These are phyloP conservation scores for Acronicta aceris DNA, from an alignment of 2,888 invertebrate genomes.

Conservation along the genomic window DNA sequence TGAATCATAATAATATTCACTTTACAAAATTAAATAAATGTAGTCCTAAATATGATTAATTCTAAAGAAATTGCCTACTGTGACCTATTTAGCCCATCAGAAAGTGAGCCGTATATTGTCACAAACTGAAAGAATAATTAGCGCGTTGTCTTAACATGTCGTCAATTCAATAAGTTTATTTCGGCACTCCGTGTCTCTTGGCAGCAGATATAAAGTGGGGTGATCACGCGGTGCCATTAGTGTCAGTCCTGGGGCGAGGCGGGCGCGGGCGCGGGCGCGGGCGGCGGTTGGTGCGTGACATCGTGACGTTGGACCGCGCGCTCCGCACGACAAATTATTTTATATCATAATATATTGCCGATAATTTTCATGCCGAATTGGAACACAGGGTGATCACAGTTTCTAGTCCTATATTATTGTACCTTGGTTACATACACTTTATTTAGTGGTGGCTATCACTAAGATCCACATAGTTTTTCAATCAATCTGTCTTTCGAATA, in stretches of 20 bases:
- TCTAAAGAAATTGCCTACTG: no score
- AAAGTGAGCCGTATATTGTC: neutral
- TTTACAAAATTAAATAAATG: no score
- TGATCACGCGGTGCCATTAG: slow-evolving; percentile 51
- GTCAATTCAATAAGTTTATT: slow-evolving; percentile 18
- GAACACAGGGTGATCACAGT: slow-evolving; percentile 29
- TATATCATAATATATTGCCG: slow-evolving; percentile 81
- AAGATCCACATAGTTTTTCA: no score
- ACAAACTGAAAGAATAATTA: slow-evolving; percentile 32
- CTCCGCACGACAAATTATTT: slow-evolving; percentile 73
- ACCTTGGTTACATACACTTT: neutral
- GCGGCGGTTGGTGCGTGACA: slow-evolving; percentile 65
- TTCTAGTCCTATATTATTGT: neutral
- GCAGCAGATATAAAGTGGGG: slow-evolving; percentile 28
- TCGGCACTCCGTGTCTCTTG: slow-evolving; percentile 23
- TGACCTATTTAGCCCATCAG: neutral
- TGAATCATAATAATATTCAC: no score
- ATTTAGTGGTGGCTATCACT: no score
- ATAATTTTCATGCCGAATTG: slow-evolving; percentile 67
- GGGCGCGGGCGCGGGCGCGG: slow-evolving; percentile 29
- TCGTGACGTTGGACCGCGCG: slow-evolving; percentile 79
- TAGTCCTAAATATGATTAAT: no score
- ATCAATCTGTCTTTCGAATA: no score
- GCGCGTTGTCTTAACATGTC: slow-evolving; percentile 15
- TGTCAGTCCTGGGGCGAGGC: slow-evolving; percentile 55